A percentile compares a stretch with the other conserved stretches of the same genome.
These are phyloP conservation scores for Heterohyrax brucei DNA, from an alignment of 2,797 vertebrate genomes.

Conservation along the genomic window DNA sequence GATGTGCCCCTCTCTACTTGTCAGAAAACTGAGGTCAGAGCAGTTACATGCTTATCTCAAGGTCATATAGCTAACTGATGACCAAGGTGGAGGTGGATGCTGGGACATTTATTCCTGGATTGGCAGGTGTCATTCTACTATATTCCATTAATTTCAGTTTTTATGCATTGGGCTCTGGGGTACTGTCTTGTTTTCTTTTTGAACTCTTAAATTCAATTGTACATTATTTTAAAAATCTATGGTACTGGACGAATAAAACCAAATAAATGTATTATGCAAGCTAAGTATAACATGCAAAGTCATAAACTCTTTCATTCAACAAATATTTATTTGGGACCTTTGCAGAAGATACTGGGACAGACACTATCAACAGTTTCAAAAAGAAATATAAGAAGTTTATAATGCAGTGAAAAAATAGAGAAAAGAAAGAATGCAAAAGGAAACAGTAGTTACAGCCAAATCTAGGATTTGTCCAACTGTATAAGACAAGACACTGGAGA, in stretches of 20 bases:
- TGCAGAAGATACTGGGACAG: slow-evolving; percentile 16
- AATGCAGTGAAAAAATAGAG: not conserved
- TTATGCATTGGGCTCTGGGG: not conserved
- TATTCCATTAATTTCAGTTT: slow-evolving; percentile 68
- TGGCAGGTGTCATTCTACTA: not conserved
- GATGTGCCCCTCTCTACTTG: not conserved
- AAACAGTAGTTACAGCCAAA: not conserved
- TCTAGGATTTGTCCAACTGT: not conserved
- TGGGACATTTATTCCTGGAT: not conserved
- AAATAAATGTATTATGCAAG: slow-evolving; percentile 30
- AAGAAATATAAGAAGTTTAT: slow-evolving; percentile 31
- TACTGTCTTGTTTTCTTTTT: not conserved
- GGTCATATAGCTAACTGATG: slow-evolving; percentile 54
- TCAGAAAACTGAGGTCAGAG: slow-evolving; percentile 52
- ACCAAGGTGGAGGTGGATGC: not conserved
- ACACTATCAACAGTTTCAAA: slow-evolving; percentile 47
- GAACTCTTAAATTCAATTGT: slow-evolving; percentile 66
- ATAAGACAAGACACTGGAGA: not conserved
- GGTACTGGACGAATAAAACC: slow-evolving; percentile 55
- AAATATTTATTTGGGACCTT: slow-evolving; percentile 62
- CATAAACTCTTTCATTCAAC: slow-evolving; percentile 56
- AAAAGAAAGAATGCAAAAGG: not conserved
- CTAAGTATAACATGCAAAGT: slow-evolving; percentile 12
- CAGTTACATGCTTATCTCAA: not conserved
- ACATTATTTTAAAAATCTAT: slow-evolving; percentile 75